Evolutionary conservation across 2,797 vertebrate species (phyloP), one percentile per base, ranked within the genome.

Genomic region (Sylvilagus floridanus): DNA sequence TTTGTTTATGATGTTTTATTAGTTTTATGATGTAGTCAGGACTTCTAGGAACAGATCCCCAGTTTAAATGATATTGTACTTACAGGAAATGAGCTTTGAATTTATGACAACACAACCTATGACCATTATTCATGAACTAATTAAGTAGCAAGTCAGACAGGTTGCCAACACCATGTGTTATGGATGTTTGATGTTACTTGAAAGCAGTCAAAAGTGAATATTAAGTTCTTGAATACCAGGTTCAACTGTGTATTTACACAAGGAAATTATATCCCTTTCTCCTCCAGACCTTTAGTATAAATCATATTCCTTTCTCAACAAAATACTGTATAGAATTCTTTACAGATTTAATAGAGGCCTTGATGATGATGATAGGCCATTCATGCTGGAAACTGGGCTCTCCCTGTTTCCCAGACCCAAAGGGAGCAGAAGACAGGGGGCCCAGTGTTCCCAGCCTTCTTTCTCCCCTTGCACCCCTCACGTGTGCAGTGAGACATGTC

Each of bases 191-290:
- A 92, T 95, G 93, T 96, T 82, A 92, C 85, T 89, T 96, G 65
- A 95, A 95, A 96, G 88, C 71, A 89, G 52, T 32, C 10, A 76
- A 79, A 86, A 52, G 84, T 84, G 81, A 93, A 62, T 86, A 93
- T 93, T 96, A 96, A 86, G 42, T 91, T 89, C 76, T 75, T 95
- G 91, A 96, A 30, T 83, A 86, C 84, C 72, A 52, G 76, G 60
- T 78, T 86, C n/a, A 42, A 42, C 65, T 75, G 16, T 96, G 90
- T 95, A 88, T 91, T 96, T 96, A 91, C 57, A 82, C 42, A 68
- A 91, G 91, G 76, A 96, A 95, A 96, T 96, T 83, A 96, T 32
- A 96, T 89, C 81, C 91, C 88, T 93, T 96, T 95, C 85, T 87
- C 66, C 57, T 66, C 52, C 79, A 0, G 69, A 57, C 63, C 71